Conservation (phyloP, 2,888 invertebrate genomes). For the Cataglyphis altisquamis region DNA sequence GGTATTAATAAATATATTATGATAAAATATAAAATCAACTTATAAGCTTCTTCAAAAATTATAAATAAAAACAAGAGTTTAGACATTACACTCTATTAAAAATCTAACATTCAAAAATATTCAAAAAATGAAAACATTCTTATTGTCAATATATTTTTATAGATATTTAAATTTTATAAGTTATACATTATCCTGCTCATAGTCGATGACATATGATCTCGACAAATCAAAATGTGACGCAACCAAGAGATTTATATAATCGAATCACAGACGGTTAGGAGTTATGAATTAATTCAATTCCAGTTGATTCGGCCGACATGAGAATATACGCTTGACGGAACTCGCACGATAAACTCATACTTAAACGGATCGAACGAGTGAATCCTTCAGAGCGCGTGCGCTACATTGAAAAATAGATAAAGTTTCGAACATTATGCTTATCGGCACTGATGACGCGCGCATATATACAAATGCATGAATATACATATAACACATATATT, state of each 20-base stretch:
- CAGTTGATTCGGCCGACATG: constrained; percentile 44
- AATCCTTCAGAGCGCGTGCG: constrained; percentile 23
- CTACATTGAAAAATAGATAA: constrained; percentile 50
- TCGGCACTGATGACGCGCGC: constrained; percentile 37
- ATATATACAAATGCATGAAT: neutral
- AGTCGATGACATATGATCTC: constrained; percentile 38
- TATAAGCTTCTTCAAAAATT: neutral
- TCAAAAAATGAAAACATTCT: neutral
- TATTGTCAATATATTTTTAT: neutral
- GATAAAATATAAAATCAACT: neutral
- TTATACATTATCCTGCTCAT: neutral
- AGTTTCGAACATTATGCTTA: constrained; percentile 48
- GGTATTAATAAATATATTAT: neutral
- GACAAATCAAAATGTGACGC: constrained; percentile 50
- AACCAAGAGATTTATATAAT: constrained; percentile 43
- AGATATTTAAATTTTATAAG: neutral
- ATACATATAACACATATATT: neutral
- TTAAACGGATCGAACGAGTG: constrained; percentile 17
- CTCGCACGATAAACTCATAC: constrained; percentile 41
- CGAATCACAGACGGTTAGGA: constrained; percentile 29
- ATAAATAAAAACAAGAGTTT: neutral
- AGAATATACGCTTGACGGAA: constrained; percentile 53
- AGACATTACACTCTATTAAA: neutral
- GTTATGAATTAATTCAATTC: constrained; percentile 57
- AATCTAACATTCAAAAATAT: neutral